These are phyloP conservation scores for Hesperia comma DNA, from an alignment of 2,888 invertebrate species.

Conservation along the genomic window DNA sequence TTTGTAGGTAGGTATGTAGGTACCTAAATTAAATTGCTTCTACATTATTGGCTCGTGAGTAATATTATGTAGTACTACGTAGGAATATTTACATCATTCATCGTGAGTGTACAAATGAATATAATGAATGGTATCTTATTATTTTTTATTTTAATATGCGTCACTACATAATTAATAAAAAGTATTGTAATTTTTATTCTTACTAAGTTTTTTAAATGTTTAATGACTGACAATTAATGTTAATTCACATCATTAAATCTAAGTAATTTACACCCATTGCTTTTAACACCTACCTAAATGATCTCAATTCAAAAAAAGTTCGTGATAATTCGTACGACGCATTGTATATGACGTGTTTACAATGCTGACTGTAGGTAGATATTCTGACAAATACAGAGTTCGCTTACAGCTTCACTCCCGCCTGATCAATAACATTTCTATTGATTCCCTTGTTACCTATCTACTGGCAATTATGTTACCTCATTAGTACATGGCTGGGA, in stretches of 20 bases:
- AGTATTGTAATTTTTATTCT: not conserved
- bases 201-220: not conserved
- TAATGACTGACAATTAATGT: not conserved
- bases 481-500: slow-evolving; percentile 34
- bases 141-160: not conserved
- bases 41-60: too few relatives aligned
- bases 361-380: slow-evolving; percentile 24
- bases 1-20: too few relatives aligned
- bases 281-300: not conserved
- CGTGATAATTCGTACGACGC: slow-evolving; percentile 2
- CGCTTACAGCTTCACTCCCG: slow-evolving; percentile 46
- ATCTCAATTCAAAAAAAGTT: not conserved
- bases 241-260: not conserved
- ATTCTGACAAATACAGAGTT: slow-evolving; percentile 30
- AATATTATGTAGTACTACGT: too few relatives aligned
- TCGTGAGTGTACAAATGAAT: too few relatives aligned
- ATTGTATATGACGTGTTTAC: slow-evolving; percentile 29
- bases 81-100: too few relatives aligned
- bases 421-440: slow-evolving; percentile 52
- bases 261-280: not conserved
- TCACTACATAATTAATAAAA: too few relatives aligned
- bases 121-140: too few relatives aligned
- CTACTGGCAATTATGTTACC: slow-evolving; percentile 37
- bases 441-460: slow-evolving; percentile 47
- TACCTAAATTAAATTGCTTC: too few relatives aligned